Conservation (phyloP, 2,113 vertebrate genomes). For the Datnioides undecimradiatus region DNA sequence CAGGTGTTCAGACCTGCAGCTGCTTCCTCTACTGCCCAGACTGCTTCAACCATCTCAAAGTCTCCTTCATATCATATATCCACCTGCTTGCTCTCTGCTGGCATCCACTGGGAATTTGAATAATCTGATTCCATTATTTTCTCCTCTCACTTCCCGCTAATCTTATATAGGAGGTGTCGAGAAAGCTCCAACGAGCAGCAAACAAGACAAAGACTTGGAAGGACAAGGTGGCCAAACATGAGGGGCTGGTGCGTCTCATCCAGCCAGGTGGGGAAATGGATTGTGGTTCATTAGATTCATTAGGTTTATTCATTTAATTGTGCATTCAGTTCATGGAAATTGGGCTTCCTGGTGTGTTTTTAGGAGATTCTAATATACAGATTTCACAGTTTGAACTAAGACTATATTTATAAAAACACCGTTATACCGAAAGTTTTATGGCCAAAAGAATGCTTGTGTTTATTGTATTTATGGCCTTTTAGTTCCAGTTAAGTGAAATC, state of each 20-base stretch:
- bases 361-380: no score
- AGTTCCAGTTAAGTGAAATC: background rate
- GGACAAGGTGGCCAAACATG: constrained; percentile 93
- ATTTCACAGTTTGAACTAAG: background rate
- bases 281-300: background rate
- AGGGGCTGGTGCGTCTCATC: constrained; percentile 93
- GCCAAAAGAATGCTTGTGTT: background rate
- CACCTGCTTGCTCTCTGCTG: background rate
- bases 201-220: constrained; percentile 94
- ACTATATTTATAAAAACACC: background rate
- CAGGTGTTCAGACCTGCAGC: background rate
- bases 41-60: background rate
- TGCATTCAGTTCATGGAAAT: no score
- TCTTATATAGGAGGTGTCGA: constrained; percentile 87
- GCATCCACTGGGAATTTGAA: background rate
- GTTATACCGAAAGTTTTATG: background rate
- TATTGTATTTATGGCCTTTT: background rate
- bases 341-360: background rate
- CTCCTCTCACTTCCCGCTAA: background rate
- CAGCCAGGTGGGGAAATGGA: constrained; percentile 88
- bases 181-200: constrained; percentile 89
- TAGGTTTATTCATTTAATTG: no score
- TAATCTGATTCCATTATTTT: background rate
- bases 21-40: background rate
- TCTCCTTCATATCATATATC: background rate